phyloP scores from a whole-genome alignment of 2,888 invertebrate species.

The Phengaris arion region DNA sequence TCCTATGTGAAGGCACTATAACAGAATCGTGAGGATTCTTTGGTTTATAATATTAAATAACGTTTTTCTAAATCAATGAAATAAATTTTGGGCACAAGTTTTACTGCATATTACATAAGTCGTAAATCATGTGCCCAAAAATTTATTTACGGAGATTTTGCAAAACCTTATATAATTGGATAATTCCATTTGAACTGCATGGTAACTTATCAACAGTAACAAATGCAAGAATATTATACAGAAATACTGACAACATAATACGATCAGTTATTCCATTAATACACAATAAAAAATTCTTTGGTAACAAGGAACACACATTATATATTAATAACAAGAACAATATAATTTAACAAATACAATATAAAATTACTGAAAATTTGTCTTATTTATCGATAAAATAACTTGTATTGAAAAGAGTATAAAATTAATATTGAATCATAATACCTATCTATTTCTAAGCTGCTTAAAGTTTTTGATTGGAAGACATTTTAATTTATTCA shows the following conservation, averaged over 20 bases:
- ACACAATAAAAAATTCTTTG: conserved; percentile 67
- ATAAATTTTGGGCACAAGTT: too few relatives aligned
- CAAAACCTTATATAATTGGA: not conserved
- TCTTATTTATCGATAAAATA: conserved; percentile 43
- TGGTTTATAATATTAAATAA: conserved; percentile 56
- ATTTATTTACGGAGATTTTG: too few relatives aligned
- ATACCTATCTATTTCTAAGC: not conserved
- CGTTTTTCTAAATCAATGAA: too few relatives aligned
- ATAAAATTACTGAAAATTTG: conserved; percentile 57
- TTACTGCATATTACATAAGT: too few relatives aligned
- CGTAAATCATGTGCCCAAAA: too few relatives aligned
- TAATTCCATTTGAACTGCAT: conserved; percentile 63
- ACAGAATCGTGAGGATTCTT: conserved; percentile 73
- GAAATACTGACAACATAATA: conserved; percentile 63
- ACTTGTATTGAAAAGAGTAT: conserved; percentile 22
- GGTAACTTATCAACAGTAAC: conserved; percentile 73
- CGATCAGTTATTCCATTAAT: conserved; percentile 50
- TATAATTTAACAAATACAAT: conserved; percentile 72
- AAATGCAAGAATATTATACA: conserved; percentile 64
- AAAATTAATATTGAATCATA: conserved; percentile 34
- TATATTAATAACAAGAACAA: conserved; percentile 74
- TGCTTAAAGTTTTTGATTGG: conserved; percentile 13
- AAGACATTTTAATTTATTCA: conserved; percentile 1
- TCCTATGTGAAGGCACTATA: conserved; percentile 45
- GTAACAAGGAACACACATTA: conserved; percentile 78